Evolutionary conservation across 1,140 invertebrate genomes (phyloP).

Genomic region (Macrocentrus cingulum): DNA sequence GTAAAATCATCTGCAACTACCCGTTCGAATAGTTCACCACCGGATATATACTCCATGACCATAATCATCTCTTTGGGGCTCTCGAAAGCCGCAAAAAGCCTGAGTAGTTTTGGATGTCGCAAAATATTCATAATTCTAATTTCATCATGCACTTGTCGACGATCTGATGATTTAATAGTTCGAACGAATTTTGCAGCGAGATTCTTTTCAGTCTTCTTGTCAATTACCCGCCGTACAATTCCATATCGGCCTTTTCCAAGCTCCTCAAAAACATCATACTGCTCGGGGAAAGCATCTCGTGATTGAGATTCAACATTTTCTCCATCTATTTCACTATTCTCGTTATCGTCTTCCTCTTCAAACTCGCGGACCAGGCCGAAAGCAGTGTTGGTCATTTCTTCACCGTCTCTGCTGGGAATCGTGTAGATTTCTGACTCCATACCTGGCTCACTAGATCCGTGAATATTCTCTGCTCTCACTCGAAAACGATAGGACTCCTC

Average conservation of each 20-base stretch:
- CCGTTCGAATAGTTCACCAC: conserved; percentile 89
- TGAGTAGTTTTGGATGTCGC: conserved; percentile 86
- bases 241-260: conserved; percentile 83
- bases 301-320: conserved; percentile 52
- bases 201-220: conserved; percentile 69
- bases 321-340: conserved; percentile 35
- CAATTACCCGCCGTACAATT: conserved; percentile 73
- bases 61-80: conserved; percentile 84
- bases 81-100: conserved; percentile 86
- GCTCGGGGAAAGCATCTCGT: conserved; percentile 62
- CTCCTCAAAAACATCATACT: conserved; percentile 70
- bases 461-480: conserved; percentile 76
- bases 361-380: neutral
- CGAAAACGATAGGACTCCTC: conserved; percentile 70
- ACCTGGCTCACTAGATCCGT: conserved; percentile 74
- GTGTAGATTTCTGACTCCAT: conserved; percentile 59
- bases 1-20: conserved; percentile 91
- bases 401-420: conserved; percentile 46
- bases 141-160: conserved; percentile 84
- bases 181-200: conserved; percentile 92
- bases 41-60: conserved; percentile 91
- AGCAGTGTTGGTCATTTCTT: conserved; percentile 21
- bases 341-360: neutral
- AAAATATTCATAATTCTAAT: conserved; percentile 90
- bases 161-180: conserved; percentile 78